These are phyloP conservation scores for Phaedon cochleariae DNA, from an alignment of 2,888 invertebrate genomes.

Conservation along the genomic window DNA sequence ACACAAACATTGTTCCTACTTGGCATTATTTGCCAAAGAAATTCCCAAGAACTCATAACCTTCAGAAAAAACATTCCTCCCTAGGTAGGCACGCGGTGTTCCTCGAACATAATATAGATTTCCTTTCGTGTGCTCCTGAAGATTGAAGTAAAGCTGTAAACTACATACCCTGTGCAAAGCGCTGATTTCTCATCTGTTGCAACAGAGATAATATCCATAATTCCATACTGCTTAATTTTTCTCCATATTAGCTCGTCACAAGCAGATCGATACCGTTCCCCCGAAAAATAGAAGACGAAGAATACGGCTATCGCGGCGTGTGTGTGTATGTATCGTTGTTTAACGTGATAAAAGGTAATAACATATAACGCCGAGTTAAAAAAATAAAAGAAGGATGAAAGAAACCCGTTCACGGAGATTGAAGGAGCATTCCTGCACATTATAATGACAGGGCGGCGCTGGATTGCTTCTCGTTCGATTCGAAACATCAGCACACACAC, in stretches of 20 bases:
- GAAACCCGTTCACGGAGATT: conserved; percentile 39
- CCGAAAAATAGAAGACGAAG: neutral
- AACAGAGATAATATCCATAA: conserved; percentile 22
- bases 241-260: conserved; percentile 32
- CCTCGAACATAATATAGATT: too few species aligned
- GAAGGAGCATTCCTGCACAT: conserved; percentile 41
- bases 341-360: conserved; percentile 38
- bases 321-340: conserved; percentile 17
- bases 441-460: conserved; percentile 42
- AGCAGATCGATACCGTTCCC: conserved; percentile 30
- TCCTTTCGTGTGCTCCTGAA: too few species aligned
- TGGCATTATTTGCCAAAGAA: too few species aligned
- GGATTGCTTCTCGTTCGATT: neutral
- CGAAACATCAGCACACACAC: neutral
- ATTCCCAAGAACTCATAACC: too few species aligned
- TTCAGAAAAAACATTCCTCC: too few species aligned
- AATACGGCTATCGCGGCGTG: neutral
- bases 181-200: too few species aligned
- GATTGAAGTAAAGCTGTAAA: too few species aligned
- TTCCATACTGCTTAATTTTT: conserved; percentile 25
- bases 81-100: too few species aligned
- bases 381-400: conserved; percentile 18
- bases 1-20: too few species aligned
- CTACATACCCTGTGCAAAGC: too few species aligned
- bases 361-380: conserved; percentile 33